These are phyloP conservation scores for Ploceus nigricollis DNA, from an alignment of 2,113 vertebrate species.

Conservation along the genomic window DNA sequence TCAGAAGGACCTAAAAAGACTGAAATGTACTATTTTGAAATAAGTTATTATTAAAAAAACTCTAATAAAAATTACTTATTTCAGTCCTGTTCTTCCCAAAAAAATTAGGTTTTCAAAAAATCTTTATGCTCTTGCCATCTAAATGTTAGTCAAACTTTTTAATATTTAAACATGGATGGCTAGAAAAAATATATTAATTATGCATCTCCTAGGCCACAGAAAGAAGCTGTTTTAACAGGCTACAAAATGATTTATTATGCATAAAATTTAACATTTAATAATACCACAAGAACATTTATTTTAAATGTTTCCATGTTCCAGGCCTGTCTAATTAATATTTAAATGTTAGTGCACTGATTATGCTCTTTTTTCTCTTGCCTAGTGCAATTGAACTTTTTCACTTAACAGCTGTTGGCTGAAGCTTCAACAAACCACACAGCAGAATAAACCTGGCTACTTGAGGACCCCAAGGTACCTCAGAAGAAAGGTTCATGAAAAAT, in stretches of 20 bases:
- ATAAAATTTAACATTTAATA: constrained; percentile 30
- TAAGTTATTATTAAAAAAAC: background rate
- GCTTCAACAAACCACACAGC: background rate
- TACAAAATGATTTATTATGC: constrained; percentile 23
- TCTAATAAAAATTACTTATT: background rate
- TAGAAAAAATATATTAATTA: constrained; percentile 59
- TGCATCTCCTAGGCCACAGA: constrained; percentile 35
- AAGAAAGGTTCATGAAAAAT: background rate
- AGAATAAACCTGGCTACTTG: background rate
- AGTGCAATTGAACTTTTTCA: background rate
- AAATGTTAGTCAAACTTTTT: constrained; percentile 47
- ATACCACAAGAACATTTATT: constrained; percentile 12
- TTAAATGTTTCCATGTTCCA: constrained; percentile 30
- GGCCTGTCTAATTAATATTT: constrained; percentile 57
- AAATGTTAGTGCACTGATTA: background rate
- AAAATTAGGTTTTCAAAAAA: background rate
- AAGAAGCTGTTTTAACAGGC: background rate
- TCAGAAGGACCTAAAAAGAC: background rate
- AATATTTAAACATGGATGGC: constrained; percentile 33
- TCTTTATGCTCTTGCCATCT: constrained; percentile 12
- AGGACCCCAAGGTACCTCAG: background rate
- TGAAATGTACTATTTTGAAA: background rate
- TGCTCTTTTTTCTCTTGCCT: background rate
- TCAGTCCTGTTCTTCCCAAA: background rate
- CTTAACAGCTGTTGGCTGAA: background rate